phyloP scores from a whole-genome alignment of 2,888 invertebrate genomes.

The Dinocampus coccinellae region DNA sequence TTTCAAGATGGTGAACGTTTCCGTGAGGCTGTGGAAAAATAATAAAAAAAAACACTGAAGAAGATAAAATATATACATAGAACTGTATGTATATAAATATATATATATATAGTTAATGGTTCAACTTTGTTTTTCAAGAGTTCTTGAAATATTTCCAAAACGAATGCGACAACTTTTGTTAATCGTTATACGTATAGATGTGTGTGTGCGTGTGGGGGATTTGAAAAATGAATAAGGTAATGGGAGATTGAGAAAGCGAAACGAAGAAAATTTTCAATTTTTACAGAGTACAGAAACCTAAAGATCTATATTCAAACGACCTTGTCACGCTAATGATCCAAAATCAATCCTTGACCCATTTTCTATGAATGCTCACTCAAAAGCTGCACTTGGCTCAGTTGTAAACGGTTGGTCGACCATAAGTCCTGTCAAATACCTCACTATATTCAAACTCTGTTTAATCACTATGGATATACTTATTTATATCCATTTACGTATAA shows the following conservation, averaged over 20 bases:
- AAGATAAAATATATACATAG: not conserved
- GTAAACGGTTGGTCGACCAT: not conserved
- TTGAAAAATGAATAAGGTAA: not conserved
- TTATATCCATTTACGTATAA: too few relatives aligned
- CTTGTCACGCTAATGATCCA: not conserved
- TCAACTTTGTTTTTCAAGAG: too few relatives aligned
- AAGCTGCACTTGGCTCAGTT: not conserved
- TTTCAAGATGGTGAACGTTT: not conserved
- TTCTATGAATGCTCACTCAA: not conserved
- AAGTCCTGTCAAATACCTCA: not conserved
- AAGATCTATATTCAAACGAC: conserved; percentile 2
- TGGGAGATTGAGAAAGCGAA: not conserved
- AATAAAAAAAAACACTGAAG: not conserved
- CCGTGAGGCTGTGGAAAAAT: not conserved
- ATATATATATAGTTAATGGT: too few relatives aligned
- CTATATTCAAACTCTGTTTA: not conserved
- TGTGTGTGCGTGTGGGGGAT: too few relatives aligned
- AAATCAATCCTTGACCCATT: conserved; percentile 9
- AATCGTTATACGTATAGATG: too few relatives aligned
- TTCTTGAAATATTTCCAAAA: not conserved
- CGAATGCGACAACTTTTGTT: not conserved
- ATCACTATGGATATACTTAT: too few relatives aligned
- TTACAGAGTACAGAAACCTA: not conserved
- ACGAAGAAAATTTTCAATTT: not conserved
- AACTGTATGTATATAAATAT: conserved; percentile 27